Percentiles rank a stretch among this genome's conserved stretches.
Evolutionary conservation across 2,797 vertebrate genomes (phyloP).

Genomic region (Pseudotriccus pelzelni): DNA sequence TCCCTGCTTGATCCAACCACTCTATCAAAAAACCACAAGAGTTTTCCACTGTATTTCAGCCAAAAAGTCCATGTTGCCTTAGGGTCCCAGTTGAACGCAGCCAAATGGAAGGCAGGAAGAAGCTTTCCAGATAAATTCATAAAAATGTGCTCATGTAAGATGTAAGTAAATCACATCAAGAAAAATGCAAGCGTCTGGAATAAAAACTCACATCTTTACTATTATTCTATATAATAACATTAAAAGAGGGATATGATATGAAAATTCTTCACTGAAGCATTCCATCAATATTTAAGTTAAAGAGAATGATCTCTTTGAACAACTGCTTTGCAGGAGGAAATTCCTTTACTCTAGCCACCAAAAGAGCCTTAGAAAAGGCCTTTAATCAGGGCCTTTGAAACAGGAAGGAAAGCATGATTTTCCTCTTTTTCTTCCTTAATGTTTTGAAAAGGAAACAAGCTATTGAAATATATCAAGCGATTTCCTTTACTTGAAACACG

Average conservation of each 20-base stretch:
- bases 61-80: conserved; percentile 1
- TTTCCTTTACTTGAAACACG: conserved; percentile 61
- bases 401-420: conserved; percentile 65
- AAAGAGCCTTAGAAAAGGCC: conserved; percentile 25
- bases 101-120: conserved; percentile 4
- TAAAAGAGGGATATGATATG: background rate
- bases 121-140: conserved; percentile 17
- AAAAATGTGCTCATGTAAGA: background rate
- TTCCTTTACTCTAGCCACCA: conserved; percentile 10
- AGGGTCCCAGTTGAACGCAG: background rate
- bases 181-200: background rate
- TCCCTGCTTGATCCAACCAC: background rate
- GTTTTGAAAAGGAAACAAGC: conserved; percentile 68
- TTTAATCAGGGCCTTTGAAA: conserved; percentile 67
- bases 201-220: conserved; percentile 14
- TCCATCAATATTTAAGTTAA: conserved; percentile 34
- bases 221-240: conserved; percentile 4
- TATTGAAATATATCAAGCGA: conserved; percentile 58
- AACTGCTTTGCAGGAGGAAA: conserved; percentile 44
- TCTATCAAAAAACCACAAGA: background rate
- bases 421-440: conserved; percentile 56
- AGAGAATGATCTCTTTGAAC: conserved; percentile 43
- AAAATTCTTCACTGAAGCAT: background rate
- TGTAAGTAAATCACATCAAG: conserved; percentile 2
- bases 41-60: conserved; percentile 25